Base-by-base conservation (phyloP, 2,888 invertebrate genomes). In the Cinara cedri region DNA sequence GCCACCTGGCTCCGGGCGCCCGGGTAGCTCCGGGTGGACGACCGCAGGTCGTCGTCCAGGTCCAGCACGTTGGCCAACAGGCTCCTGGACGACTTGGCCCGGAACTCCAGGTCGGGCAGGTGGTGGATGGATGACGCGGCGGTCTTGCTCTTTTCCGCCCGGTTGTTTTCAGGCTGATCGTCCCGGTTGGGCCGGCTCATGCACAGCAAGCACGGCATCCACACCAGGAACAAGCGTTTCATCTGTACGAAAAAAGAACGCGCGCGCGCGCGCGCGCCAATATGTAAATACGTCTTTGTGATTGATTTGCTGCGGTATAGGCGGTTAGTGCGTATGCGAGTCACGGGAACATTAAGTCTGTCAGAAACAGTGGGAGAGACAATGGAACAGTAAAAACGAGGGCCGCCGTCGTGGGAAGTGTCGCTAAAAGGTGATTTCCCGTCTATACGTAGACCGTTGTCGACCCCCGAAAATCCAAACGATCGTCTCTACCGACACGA, bases 191-290 rank as follows among this genome's bases (percentile, higher is more conserved):
- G 93, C 83, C 93, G 88, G 85, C 92, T 92, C 98, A 99, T 98
- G 85, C 97, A 91, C 86, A 98, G 90, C 84, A 98, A 87, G 91
- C 96, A 97, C 84, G 99, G 98, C 87, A 99, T 89, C 97, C 98
- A 98, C 87, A 94, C 94, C 85, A 98, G 91, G 88, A 99, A 95
- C 86, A 98, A 91, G 85, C 93, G 90, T 86, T 92, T 93, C 85
- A 96, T 92, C 95, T 95, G 88, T 19, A 86, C 86, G 46, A 10
- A 13, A 14, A 60, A n/a, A n/a, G n/a, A n/a, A n/a, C n/a, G n/a
- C n/a, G n/a, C n/a, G n/a, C n/a, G n/a, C n/a, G n/a, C n/a, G n/a
- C n/a, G n/a, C n/a, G n/a, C n/a, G n/a, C 24, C 14, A 21, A 57
- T 21, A 13, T 3, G n/a, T 13, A 24, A 11, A 3, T 49, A 24